Evolutionary conservation across 2,888 invertebrate genomes (phyloP), one percentile per base, ranked within the genome.

Genomic region (Cerastis leucographa): DNA sequence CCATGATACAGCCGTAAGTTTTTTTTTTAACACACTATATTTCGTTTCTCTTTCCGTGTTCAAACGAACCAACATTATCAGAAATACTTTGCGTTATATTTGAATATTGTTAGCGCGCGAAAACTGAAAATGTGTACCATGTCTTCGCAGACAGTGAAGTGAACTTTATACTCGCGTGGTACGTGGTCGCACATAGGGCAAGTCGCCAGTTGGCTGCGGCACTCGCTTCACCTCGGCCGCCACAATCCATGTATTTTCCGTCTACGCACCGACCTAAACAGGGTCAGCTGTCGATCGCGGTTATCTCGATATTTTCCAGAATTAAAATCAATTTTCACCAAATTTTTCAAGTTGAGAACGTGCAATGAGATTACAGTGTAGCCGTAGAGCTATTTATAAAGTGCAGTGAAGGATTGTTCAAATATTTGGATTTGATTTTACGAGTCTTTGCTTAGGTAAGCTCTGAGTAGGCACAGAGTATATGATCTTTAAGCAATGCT

Each of bases 161-260:
- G 96, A 96, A 96, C 96, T 96, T 95, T 96, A 96, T 88, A 94
- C 95, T 93, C 89, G 90, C 90, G 87, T 90, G 89, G 93, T 92
- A 91, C 89, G 89, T 88, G 87, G 90, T 91, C 91, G 92, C 92
- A 90, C 90, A 89, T 91, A 94, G 94, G 96, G 96, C 96, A 96
- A 93, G 85, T 87, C 95, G 96, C 96, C 96, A 96, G 96, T 96
- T 96, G 96, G 96, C 96, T 92, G 89, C 91, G 91, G 91, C 85
- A 89, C 93, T 92, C 91, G 93, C 92, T 87, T 88, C 91, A 92
- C 90, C 89, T 91, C 92, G 90, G 93, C 91, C 92, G 93, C 85
- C 88, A 86, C 86, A 74, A 86, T 85, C 76, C 44, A 85, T 84
- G 80, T 88, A 85, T 89, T 91, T 91, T 91, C 89, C 92, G 90